These are phyloP conservation scores for Sylvietta virens DNA, from an alignment of 2,113 vertebrate genomes.

Conservation along the genomic window DNA sequence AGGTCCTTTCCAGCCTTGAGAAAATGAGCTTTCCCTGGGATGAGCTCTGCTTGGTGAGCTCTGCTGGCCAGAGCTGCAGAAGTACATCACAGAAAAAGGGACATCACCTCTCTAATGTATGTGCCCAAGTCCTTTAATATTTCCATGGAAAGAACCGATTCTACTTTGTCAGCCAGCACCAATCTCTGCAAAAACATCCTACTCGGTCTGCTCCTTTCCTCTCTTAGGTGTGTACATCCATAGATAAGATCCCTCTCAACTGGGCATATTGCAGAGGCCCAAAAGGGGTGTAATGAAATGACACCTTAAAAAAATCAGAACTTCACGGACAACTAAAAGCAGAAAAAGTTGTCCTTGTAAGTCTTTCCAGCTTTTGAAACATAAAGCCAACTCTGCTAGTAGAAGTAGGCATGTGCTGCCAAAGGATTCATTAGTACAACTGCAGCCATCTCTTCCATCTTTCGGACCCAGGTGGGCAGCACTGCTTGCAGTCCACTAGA, in stretches of 20 bases:
- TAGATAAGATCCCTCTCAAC: background rate
- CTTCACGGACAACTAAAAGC: background rate
- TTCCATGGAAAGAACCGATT: background rate
- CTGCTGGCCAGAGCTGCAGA: background rate
- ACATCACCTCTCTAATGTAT: background rate
- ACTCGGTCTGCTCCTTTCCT: rapidly evolving
- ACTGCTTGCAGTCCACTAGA: background rate
- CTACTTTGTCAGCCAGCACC: background rate
- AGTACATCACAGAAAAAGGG: background rate
- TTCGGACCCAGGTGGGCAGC: background rate
- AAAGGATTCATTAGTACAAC: background rate
- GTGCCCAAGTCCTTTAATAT: background rate
- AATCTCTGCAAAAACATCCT: background rate
- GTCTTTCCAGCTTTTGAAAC: background rate
- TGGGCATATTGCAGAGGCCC: background rate
- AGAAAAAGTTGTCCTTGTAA: background rate
- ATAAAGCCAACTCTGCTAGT: background rate
- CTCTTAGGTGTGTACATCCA: background rate
- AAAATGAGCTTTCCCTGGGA: background rate
- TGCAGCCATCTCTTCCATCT: background rate
- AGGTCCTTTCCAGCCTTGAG: background rate
- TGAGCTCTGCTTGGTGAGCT: background rate
- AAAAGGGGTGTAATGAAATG: rapidly evolving
- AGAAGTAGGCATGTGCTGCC: background rate
- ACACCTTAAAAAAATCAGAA: background rate